Conservation (phyloP, 1,140 invertebrate species). For the Saccostrea echinata region DNA sequence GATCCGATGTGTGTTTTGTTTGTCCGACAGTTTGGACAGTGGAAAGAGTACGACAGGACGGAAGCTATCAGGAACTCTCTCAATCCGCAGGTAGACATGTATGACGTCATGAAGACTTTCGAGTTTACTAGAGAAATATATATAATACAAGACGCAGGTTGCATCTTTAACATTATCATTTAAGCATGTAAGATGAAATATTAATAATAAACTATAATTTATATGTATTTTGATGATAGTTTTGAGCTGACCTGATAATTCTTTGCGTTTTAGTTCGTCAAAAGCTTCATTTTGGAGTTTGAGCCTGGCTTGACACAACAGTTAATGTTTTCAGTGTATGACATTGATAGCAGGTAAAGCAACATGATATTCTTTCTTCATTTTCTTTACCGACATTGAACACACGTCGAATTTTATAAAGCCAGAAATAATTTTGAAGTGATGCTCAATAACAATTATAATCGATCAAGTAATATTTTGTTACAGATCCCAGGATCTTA, state of each 20-base stretch:
- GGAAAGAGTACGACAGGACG: conserved; percentile 82
- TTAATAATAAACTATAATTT: no score
- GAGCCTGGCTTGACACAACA: conserved; percentile 78
- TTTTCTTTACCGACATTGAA: not conserved
- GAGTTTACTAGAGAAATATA: no score
- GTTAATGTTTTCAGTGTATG: conserved; percentile 81
- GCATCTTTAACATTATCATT: no score
- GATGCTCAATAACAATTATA: no score
- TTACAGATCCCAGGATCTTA: conserved; percentile 77
- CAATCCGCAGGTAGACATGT: conserved; percentile 83
- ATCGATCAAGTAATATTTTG: not conserved
- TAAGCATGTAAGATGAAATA: no score
- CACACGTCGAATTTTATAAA: not conserved
- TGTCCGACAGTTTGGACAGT: conserved; percentile 82
- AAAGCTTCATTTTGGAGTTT: conserved; percentile 73
- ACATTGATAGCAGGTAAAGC: conserved; percentile 78
- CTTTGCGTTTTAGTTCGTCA: conserved; percentile 65
- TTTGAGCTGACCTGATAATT: not conserved
- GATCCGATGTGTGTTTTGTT: conserved; percentile 84
- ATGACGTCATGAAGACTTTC: conserved; percentile 56
- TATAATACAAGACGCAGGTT: no score
- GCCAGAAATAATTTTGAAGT: no score
- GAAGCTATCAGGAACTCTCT: conserved; percentile 82
- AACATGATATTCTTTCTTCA: not conserved
- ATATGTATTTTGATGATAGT: not conserved